Conservation (phyloP, 2,113 vertebrate species). For the Uria lomvia region DNA sequence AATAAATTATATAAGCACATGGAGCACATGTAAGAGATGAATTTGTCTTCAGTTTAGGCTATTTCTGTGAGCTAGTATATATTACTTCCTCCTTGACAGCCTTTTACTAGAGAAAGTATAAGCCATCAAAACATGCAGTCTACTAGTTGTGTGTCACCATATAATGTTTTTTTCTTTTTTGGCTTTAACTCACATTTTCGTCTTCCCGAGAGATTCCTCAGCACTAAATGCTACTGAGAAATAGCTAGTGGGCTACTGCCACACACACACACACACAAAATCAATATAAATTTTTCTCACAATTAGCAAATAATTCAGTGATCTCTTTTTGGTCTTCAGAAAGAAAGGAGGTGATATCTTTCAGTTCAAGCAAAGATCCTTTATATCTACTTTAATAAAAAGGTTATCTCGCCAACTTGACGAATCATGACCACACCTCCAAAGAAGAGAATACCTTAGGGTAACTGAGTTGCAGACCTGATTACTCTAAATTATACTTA, state of each 20-base stretch:
- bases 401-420: constrained; percentile 24
- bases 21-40: neutral
- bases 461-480: constrained; percentile 34
- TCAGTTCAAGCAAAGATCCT: neutral
- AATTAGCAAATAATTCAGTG: constrained; percentile 81
- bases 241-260: constrained; percentile 51
- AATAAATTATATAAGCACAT: neutral
- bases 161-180: neutral
- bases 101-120: neutral
- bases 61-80: neutral
- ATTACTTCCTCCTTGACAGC: neutral
- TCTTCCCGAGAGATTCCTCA: constrained; percentile 43
- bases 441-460: constrained; percentile 3
- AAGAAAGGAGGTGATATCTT: neutral
- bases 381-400: constrained; percentile 46
- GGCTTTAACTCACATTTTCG: neutral
- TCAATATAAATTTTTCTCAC: constrained; percentile 75
- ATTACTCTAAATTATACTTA: neutral
- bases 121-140: neutral
- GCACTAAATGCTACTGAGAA: constrained; percentile 47
- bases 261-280: constrained; percentile 18
- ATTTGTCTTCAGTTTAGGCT: neutral
- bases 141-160: neutral
- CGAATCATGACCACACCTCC: constrained; percentile 15
- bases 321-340: constrained; percentile 54